Evolutionary conservation across 92 coral and sea anemone species (phyloP), one percentile per base, ranked within the genome.

Genomic region (Muricea muricata): DNA sequence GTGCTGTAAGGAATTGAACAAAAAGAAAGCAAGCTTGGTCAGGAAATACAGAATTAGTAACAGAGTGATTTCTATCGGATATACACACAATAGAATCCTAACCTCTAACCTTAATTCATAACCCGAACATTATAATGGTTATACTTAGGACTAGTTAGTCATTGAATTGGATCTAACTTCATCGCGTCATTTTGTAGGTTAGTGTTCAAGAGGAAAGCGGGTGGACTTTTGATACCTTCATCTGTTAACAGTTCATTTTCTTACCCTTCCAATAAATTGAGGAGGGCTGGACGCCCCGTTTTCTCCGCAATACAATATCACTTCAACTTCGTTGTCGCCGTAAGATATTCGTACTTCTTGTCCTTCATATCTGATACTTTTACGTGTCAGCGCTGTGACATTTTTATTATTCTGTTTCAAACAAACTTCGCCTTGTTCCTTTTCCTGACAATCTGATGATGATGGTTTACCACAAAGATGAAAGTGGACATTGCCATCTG

Each of bases 251-350:
- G 4, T 37, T 37, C 9, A 37, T n/a, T 57, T 57, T 73, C 80
- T 75, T 12, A 75, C 80, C 65, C 52, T 3, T 13, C 80, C 80
- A 47, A 75, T 50, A 50, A 48, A 75, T 52, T 52, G 80, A 23
- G 80, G 80, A 40, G 41, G 35, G 18, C 29, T 29, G 48, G 80
- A 75, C 12, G 26, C 11, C n/a, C 34, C 40, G 26, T 75, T 46
- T 11, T 75, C 23, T 11, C 80, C 80, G 50, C 80, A 75, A n/a
- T 75, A 75, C 6, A 75, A 31, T 4, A 75, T 3, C 0, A 75
- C 35, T 11, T 29, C 65, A 52, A 31, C 65, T 2, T 35, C 39
- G 17, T 75, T n/a, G n/a, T n/a, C 66, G 0, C 37, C 70, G 7
- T 75, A 75, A 24, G 41, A 28, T 75, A 75, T 50, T 34, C 28